Evolutionary conservation across 2,113 vertebrate species (phyloP), one percentile per base, ranked within the genome.

Genomic region (Perca flavescens): DNA sequence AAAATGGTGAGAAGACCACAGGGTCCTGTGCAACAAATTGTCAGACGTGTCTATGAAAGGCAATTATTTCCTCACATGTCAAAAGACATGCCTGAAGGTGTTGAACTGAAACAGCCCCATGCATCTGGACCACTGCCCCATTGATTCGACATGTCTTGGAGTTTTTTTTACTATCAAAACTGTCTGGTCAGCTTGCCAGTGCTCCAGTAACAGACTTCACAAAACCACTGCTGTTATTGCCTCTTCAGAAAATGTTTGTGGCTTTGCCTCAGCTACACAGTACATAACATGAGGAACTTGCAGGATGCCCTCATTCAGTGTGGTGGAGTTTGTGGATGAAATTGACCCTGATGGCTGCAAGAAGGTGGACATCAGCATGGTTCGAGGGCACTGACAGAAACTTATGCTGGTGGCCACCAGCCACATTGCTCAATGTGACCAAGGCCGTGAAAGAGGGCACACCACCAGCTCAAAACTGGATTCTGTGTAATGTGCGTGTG

Each of bases 171-270:
- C 57, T 60, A 17, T 60, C 28, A 17, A 60, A 60, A 60, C 28
- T 60, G 57, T 57, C 22, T 57, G 22, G 56, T 65, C 63, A 25
- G 63, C 63, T 65, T 65, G 63, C 63, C 21, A n/a, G n/a, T n/a
- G n/a, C n/a, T n/a, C n/a, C n/a, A n/a, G n/a, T n/a, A n/a, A n/a
- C n/a, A 65, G 43, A 46, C 43, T 46, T 46, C 34, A 34, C 6
- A 34, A 34, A 34, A 34, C 34, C 34, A 34, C 34, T 34, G 34
- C 34, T 34, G 34, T 34, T 34, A 34, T 34, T 34, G 34, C 34
- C 34, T 34, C 34, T 34, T 34, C 34, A 34, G 34, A 34, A 34
- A 34, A 34, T 34, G 34, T 34, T 34, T 34, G 34, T 34, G 34
- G 34, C 34, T 34, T 34, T 34, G 34, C 34, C 25, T 25, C 34